Evolutionary conservation across 2,888 invertebrate genomes (phyloP).

Genomic region (Zygogramma bicolorata): DNA sequence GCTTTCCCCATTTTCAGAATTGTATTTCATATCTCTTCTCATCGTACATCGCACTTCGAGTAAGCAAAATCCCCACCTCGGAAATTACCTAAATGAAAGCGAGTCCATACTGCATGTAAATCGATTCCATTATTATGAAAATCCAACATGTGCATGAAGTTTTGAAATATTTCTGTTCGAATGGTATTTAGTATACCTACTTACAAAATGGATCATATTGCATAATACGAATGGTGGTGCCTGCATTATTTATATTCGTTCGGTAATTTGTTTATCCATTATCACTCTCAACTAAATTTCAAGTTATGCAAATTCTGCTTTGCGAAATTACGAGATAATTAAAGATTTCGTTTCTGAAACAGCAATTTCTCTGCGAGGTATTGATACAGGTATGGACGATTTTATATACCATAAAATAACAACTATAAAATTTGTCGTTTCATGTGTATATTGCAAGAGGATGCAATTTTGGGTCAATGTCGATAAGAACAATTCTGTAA

Average conservation of each 20-base stretch:
- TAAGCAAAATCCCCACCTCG: too few relatives aligned
- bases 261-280: constrained; percentile 28
- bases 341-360: constrained; percentile 4
- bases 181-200: not conserved
- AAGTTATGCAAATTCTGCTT: constrained; percentile 18
- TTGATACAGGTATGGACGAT: not conserved
- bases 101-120: not conserved
- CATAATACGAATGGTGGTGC: constrained; percentile 21
- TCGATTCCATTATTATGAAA: not conserved
- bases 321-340: constrained; percentile 9
- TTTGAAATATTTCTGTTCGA: not conserved
- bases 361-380: not conserved
- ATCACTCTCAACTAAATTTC: constrained; percentile 8
- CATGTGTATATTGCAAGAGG: too few relatives aligned
- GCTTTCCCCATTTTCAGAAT: too few relatives aligned
- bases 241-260: constrained; percentile 15
- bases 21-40: too few relatives aligned
- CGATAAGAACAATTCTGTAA: not conserved
- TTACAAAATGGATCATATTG: not conserved
- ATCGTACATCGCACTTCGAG: too few relatives aligned
- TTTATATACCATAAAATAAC: not conserved
- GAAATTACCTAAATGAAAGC: not conserved
- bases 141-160: not conserved
- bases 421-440: not conserved
- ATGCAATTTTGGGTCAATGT: not conserved